phyloP scores from a whole-genome alignment of 1,140 invertebrate genomes.

The Drosophila sp. region DNA sequence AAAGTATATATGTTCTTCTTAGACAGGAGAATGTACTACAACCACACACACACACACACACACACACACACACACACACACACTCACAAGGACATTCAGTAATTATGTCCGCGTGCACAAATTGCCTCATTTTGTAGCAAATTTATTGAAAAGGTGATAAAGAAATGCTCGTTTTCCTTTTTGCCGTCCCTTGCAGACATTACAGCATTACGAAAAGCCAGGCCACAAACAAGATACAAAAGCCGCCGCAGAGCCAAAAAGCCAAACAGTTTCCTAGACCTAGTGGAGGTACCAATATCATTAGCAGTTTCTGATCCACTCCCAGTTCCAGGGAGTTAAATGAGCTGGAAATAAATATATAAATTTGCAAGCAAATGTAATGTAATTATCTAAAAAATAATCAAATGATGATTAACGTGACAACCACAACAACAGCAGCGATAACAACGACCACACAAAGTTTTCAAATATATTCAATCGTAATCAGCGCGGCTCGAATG shows the following conservation, averaged over 20 bases:
- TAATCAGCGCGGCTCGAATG: conserved; percentile 11
- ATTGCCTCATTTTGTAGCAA: conserved; percentile 63
- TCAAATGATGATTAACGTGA: conserved; percentile 46
- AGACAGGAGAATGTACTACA: not conserved
- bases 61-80: conserved; percentile 9
- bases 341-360: conserved; percentile 67
- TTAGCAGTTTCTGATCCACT: not conserved
- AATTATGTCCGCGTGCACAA: conserved; percentile 23
- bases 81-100: not conserved
- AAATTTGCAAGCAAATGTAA: conserved; percentile 29
- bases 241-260: not conserved
- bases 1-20: not conserved
- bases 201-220: conserved; percentile 31
- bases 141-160: conserved; percentile 73
- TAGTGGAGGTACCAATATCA: conserved; percentile 5
- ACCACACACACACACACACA: not conserved
- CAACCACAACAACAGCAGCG: conserved; percentile 27
- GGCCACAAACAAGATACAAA: conserved; percentile 6
- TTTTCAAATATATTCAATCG: conserved; percentile 14
- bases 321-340: conserved; percentile 44
- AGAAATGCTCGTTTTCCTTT: conserved; percentile 67
- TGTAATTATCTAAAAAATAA: conserved; percentile 45
- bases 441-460: conserved; percentile 15
- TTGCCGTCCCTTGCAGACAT: conserved; percentile 51
- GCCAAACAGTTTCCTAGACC: not conserved